Evolutionary conservation across 2,797 vertebrate species (phyloP).

Genomic region (Microcaecilia unicolor): DNA sequence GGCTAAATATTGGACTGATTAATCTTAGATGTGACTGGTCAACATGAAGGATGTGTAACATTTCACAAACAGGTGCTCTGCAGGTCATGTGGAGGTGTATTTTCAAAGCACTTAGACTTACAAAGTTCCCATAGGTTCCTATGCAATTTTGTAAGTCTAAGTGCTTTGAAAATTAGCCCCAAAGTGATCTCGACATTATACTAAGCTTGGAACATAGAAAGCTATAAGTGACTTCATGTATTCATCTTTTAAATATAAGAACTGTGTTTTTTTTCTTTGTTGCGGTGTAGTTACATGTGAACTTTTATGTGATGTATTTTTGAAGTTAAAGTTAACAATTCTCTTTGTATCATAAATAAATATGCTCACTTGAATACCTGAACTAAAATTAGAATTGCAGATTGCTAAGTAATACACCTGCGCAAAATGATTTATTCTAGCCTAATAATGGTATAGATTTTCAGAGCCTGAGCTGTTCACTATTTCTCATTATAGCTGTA

Average conservation of each 20-base stretch:
- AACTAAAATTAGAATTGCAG: conserved; percentile 59
- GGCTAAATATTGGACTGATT: too few relatives aligned
- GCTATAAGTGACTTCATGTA: conserved; percentile 49
- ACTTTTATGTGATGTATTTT: conserved; percentile 63
- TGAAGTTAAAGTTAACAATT: conserved; percentile 71
- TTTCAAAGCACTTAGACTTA: too few relatives aligned
- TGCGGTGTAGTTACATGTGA: conserved; percentile 57
- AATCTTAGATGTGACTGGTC: conserved; percentile 33
- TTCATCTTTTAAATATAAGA: conserved; percentile 56
- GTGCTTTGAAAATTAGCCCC: too few relatives aligned
- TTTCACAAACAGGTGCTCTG: conserved; percentile 31
- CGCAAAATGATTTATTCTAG: conserved; percentile 71
- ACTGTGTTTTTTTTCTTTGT: conserved; percentile 50
- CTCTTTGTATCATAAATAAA: conserved; percentile 66
- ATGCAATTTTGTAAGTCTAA: too few relatives aligned
- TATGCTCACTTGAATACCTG: conserved; percentile 48
- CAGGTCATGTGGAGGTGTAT: conserved; percentile 33
- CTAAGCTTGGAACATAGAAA: conserved; percentile 41
- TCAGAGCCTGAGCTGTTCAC: conserved; percentile 64
- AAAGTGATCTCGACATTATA: too few relatives aligned
- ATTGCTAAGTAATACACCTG: conserved; percentile 53
- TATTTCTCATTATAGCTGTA: conserved; percentile 66
- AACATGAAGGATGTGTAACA: conserved; percentile 34
- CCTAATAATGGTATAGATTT: conserved; percentile 71
- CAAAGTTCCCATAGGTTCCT: too few relatives aligned